Conservation (phyloP, 2,797 vertebrate species). For the Phoeniculus purpureus region DNA sequence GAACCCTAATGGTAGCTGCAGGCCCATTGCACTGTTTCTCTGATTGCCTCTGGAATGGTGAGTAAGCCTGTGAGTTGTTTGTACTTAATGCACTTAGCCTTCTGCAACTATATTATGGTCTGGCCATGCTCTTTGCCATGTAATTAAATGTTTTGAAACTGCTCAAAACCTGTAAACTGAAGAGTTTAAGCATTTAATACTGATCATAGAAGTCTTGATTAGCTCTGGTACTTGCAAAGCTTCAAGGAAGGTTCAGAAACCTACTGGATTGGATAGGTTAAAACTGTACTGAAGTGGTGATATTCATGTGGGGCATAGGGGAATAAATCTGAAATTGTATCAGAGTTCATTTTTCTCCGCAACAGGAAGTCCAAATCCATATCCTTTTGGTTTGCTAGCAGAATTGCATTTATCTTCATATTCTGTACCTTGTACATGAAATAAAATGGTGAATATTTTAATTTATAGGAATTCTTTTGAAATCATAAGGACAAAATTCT, state of each 20-base stretch:
- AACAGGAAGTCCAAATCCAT: background rate
- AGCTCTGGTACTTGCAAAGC: background rate
- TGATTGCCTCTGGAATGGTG: background rate
- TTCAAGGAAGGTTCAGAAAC: background rate
- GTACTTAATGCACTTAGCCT: background rate
- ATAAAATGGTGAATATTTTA: background rate
- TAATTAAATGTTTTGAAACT: background rate
- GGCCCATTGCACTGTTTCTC: background rate
- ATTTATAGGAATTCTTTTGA: background rate
- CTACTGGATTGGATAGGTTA: background rate
- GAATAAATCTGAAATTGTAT: background rate
- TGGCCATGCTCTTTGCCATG: background rate
- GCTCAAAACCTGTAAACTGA: background rate
- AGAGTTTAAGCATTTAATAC: background rate
- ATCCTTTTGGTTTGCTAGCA: fast-evolving
- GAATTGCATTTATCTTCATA: background rate
- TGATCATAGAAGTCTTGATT: background rate
- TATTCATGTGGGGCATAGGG: background rate
- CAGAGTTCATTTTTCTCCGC: background rate
- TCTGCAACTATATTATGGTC: background rate
- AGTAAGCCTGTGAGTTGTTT: background rate
- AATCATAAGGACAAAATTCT: background rate
- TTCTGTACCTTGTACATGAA: background rate
- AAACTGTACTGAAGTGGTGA: background rate
- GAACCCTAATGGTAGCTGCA: background rate